Evolutionary conservation across 2,113 vertebrate genomes (phyloP), one percentile per base, ranked within the genome.

Genomic region (Petroica traversi): DNA sequence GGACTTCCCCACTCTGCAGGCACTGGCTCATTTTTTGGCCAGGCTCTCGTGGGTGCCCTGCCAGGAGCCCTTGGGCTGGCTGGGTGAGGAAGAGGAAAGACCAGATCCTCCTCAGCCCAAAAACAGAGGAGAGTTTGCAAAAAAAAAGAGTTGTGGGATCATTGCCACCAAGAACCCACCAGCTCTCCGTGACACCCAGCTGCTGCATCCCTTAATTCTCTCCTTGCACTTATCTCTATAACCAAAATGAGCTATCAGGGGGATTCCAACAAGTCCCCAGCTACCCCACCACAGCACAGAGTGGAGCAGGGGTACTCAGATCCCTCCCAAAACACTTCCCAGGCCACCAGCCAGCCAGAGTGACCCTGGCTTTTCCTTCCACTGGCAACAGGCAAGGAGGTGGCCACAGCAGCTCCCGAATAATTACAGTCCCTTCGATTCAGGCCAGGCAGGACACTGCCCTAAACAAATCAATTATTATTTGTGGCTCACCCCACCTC

Each of bases 221-320:
- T 34, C 49, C 28, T n/a, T 69, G 9, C 14, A 14, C 0, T 18
- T n/a, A 29, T 22, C 74, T 25, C 33, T 29, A 5, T 9, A 67
- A 36, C 31, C 19, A 12, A 40, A 2, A 1, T 6, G 8, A 19
- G 19, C 23, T 13, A 11, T 1, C 12, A 33, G 20, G 16, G 18
- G 25, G 17, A 3, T 7, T 72, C 12, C 38, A 17, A 5, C 25
- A 36, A 62, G 38, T 8, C 6, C n/a, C 12, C 11, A 23, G 57
- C 41, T 46, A 9, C 11, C 7, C 24, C 55, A 20, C 24, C 55
- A 20, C 67, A 73, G 83, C n/a, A 48, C 6, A 4, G 22, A 75
- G 38, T 6, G 8, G 9, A 80, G 59, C 26, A 84, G 12, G 18
- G 14, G 5, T 25, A 4, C 38, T 14, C 38, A 68, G 19, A 72